Evolutionary conservation across 2,797 vertebrate species (phyloP), one percentile per base, ranked within the genome.

Genomic region (Micropoecilia bifurca): DNA sequence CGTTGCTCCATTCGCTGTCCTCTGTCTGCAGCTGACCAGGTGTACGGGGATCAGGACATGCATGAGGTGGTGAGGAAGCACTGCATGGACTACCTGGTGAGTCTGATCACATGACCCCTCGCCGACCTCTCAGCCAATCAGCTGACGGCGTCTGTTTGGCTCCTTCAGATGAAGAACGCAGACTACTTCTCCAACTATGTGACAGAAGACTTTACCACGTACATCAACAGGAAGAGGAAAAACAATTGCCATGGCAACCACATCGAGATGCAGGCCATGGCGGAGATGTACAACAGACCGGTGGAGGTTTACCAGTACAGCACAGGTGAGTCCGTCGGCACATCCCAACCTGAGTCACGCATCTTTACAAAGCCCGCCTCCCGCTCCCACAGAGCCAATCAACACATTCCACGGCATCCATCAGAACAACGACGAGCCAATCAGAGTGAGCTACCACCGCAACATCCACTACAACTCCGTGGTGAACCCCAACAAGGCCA

Each of bases 381-480:
- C 66, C 59, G 75, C 39, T 73, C 36, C 55, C 39, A 39, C 89
- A 97, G 97, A 99, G 92, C 98, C 98, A 94, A 98, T 98, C 94
- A 98, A 98, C 95, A 98, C 97, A 78, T 98, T 98, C 95, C 97
- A 98, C 72, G 97, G 97, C 89, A 99, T 99, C 91, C 97, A 98
- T 92, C 97, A 98, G 94, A 97, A 97, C 80, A 97, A 98, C 76
- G 97, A 98, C 55, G 97, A 98, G 89, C 97, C 97, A 84, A 99
- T 99, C 95, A 96, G 97, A 88, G 97, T 99, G 81, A 98, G 97
- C 96, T 99, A 99, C 92, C 98, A 98, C 91, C 96, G 97, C 80
- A 99, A 98, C 95, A 98, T 98, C 93, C 97, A 98, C 96, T 98
- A 98, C 96, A 99, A 99, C 95, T 99, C 97, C 0, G 97, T 98